Evolutionary conservation across 2,888 invertebrate species (phyloP).

Genomic region (Pardosa pseudoannulata): DNA sequence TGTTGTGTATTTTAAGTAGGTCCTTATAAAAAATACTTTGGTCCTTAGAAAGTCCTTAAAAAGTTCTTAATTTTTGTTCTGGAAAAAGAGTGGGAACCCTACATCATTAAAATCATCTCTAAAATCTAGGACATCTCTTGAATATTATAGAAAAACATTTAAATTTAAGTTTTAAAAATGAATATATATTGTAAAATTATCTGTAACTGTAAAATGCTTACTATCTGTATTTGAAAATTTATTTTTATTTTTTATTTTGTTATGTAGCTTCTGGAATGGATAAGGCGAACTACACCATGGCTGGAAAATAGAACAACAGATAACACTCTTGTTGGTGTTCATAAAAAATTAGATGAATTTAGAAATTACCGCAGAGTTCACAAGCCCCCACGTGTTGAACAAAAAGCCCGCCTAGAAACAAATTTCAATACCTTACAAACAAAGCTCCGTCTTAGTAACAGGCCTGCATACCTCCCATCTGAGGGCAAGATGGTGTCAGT

Average conservation of each 20-base stretch:
- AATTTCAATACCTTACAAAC: conserved; percentile 99
- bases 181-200: too few relatives aligned
- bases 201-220: too few relatives aligned
- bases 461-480: conserved; percentile 99
- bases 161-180: too few relatives aligned
- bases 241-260: conserved; percentile 70
- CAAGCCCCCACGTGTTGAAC: conserved; percentile 99
- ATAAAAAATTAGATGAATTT: conserved; percentile 98
- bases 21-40: too few relatives aligned
- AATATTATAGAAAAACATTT: too few relatives aligned
- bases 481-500: conserved; percentile 99
- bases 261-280: conserved; percentile 96
- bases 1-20: too few relatives aligned
- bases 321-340: conserved; percentile 95
- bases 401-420: conserved; percentile 99
- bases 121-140: too few relatives aligned
- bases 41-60: too few relatives aligned
- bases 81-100: too few relatives aligned
- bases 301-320: conserved; percentile 96
- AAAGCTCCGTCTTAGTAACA: conserved; percentile 96
- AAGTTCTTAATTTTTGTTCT: too few relatives aligned
- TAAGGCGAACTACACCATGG: conserved; percentile 98
- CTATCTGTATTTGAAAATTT: not conserved
- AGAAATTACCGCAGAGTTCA: conserved; percentile 98
- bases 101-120: too few relatives aligned